phyloP scores from a whole-genome alignment of 2,113 vertebrate species.

The Ellobius talpinus region DNA sequence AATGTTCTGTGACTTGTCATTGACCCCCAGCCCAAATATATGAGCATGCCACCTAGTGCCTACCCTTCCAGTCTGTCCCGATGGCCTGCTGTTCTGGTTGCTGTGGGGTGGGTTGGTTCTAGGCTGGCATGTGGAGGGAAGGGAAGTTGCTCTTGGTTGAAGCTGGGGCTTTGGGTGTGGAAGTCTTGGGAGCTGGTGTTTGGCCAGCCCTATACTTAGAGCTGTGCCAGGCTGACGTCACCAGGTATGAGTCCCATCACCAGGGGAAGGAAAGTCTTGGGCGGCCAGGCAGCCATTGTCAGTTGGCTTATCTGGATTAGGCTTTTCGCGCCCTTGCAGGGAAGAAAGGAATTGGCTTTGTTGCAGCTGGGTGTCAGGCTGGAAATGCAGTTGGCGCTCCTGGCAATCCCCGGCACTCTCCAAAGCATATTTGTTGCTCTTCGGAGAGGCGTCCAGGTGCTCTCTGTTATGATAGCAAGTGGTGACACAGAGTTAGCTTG shows the following conservation, averaged over 20 bases:
- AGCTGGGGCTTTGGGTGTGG: slow-evolving; percentile 29
- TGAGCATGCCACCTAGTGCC: not conserved
- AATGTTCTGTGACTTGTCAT: not conserved
- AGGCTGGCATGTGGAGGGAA: slow-evolving; percentile 25
- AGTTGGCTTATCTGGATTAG: slow-evolving; percentile 72
- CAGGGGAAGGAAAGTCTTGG: slow-evolving; percentile 2
- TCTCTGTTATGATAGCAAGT: slow-evolving; percentile 82
- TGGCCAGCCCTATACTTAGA: slow-evolving; percentile 39
- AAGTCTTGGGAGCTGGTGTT: slow-evolving; percentile 44
- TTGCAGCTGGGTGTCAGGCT: slow-evolving; percentile 56
- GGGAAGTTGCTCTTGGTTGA: slow-evolving; percentile 12
- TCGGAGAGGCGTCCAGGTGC: slow-evolving; percentile 76
- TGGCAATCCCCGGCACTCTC: slow-evolving; percentile 68
- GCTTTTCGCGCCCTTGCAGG: slow-evolving; percentile 20
- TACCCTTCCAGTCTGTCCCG: not conserved
- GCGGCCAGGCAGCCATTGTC: slow-evolving; percentile 57
- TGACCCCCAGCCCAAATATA: not conserved
- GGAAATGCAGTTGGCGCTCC: slow-evolving; percentile 64
- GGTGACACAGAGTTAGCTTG: slow-evolving; percentile 77
- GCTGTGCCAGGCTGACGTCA: slow-evolving; percentile 48
- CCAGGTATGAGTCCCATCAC: not conserved
- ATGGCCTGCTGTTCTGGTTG: not conserved
- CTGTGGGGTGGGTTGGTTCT: not conserved
- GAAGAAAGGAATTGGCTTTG: slow-evolving; percentile 71
- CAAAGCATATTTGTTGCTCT: slow-evolving; percentile 74